Evolutionary conservation across 2,888 invertebrate genomes (phyloP), one percentile per base, ranked within the genome.

Genomic region (Rhabditoides inermis): DNA sequence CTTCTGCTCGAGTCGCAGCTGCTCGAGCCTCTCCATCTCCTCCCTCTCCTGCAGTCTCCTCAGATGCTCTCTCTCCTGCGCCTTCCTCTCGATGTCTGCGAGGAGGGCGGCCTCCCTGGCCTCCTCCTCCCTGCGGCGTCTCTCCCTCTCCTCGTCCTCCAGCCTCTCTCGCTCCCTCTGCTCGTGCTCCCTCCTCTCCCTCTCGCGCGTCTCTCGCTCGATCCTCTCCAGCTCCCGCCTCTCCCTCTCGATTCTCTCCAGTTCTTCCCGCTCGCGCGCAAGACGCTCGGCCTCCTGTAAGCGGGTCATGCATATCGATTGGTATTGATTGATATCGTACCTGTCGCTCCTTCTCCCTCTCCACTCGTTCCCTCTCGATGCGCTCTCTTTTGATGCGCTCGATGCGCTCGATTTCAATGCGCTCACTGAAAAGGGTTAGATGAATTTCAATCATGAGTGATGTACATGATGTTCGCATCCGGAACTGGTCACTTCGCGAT

Each of bases 331-430:
- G n/a, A n/a, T n/a, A n/a, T n/a, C 64, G 27, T 0, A 60, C 58
- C 28, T 64, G 60, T 40, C 61, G 68, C 27, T 63, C 61, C 27
- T 55, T 55, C 27, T 54, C 60, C 42, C 64, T 57, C 45, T 71
- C 67, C 18, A 53, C 45, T 26, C 64, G 56, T 45, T 73, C 71
- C 39, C 61, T 55, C 42, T 71, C 72, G 25, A 66, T 54, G 39
- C 68, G 58, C 49, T 72, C 73, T 18, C 70, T 58, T 52, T 69
- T 70, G 58, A 73, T 73, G 22, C 72, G 60, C 49, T 73, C 73
- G 48, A 73, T 71, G 23, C 73, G 62, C 49, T 72, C 72, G 44
- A 72, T 69, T 49, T 69, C 69, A 42, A 67, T 56, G 23, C 69
- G 54, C 56, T 70, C 58, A 47, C 60, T 23, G 20, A 6, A 15